Conservation (phyloP, 2,113 vertebrate species). For the Chaetodon auriga region DNA sequence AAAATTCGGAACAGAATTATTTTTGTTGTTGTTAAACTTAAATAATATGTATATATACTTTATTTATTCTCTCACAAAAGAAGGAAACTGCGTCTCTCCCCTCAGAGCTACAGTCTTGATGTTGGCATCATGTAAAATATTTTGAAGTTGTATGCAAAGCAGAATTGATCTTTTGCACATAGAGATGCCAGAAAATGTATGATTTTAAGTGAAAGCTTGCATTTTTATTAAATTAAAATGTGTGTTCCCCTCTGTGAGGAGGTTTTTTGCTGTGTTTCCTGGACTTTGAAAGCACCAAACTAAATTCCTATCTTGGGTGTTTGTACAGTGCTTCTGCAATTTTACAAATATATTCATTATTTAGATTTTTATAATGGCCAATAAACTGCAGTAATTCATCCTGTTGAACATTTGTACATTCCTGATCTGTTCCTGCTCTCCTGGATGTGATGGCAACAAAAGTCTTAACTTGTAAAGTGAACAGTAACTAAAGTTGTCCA, state of each 20-base stretch:
- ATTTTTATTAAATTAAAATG: not conserved
- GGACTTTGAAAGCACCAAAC: not conserved
- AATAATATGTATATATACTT: not conserved
- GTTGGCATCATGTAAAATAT: not conserved
- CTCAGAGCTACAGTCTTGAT: not conserved
- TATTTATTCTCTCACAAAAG: not conserved
- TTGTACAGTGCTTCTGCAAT: not conserved
- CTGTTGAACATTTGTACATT: too few species aligned
- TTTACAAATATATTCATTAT: too few species aligned
- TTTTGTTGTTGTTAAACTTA: not conserved
- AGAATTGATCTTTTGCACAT: not conserved
- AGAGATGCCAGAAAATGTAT: not conserved
- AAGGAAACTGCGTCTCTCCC: not conserved
- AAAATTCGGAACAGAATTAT: conserved; percentile 40
- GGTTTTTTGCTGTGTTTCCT: not conserved
- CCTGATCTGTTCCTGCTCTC: too few species aligned
- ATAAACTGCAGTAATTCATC: too few species aligned
- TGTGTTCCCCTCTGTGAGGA: not conserved
- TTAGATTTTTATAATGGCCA: too few species aligned
- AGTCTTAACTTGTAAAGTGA: too few species aligned
- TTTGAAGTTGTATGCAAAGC: not conserved
- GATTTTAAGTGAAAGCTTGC: not conserved
- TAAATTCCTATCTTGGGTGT: too few species aligned
- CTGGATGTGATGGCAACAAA: too few species aligned
- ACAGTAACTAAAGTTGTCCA: too few species aligned